Conservation (phyloP, 1,140 invertebrate genomes). For the Papilio glaucus region DNA sequence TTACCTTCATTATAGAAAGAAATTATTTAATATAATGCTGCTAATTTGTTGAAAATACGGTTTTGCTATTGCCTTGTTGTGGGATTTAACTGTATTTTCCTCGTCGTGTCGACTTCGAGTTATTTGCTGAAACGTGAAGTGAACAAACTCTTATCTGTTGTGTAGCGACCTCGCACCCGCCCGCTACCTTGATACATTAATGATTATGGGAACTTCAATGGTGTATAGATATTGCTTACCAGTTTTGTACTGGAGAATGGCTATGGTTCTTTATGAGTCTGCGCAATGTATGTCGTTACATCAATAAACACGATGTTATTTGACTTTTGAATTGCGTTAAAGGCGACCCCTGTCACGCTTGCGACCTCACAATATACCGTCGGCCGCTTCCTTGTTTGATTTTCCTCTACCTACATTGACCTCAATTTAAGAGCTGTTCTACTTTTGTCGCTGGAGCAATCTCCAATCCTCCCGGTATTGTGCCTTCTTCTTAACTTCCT, state of each 20-base stretch:
- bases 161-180: neutral
- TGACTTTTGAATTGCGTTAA: neutral
- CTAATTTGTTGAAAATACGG: neutral
- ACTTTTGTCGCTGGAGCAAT: no score
- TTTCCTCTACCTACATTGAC: no score
- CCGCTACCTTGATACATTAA: constrained; percentile 1
- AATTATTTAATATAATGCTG: no score
- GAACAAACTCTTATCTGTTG: constrained; percentile 12
- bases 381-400: neutral
- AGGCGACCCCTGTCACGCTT: neutral
- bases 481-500: no score
- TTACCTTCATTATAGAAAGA: no score
- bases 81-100: constrained; percentile 12
- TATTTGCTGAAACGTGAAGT: constrained; percentile 1
- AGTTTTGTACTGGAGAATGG: neutral
- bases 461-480: no score
- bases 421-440: no score
- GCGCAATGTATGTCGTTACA: neutral
- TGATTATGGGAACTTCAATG: neutral
- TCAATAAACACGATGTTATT: neutral
- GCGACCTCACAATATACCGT: neutral
- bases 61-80: neutral
- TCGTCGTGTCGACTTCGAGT: no score
- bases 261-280: neutral
- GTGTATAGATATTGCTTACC: neutral